Evolutionary conservation across 2,797 vertebrate species (phyloP), one percentile per base, ranked within the genome.

Genomic region (Notolabrus celidotus): DNA sequence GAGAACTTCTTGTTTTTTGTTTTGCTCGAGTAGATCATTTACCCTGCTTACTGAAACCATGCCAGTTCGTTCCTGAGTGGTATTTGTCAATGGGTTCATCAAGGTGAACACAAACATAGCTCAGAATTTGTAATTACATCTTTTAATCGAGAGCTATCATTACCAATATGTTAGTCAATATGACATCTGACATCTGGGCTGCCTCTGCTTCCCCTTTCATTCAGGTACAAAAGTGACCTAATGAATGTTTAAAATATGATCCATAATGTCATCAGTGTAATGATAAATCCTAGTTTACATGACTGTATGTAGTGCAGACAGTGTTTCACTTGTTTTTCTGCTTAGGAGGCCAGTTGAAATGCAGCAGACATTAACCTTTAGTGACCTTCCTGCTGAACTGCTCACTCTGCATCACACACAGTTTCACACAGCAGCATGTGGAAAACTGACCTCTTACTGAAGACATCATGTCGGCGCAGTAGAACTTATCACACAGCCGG

Each of bases 11-110:
- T 87, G 77, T 86, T 88, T 86, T 85, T 87, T 85, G 71, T 91
- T 89, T 86, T 86, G 77, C 55, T 33, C n/a, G 20, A 83, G 93
- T 95, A 70, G 80, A 95, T 95, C 79, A 94, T 95, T 95, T 90
- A 94, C 92, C 74, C 69, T 57, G 70, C 46, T 34, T 69, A 57
- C 70, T 78, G 82, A 70, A 62, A 67, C 69, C 8, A 15, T 77
- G 75, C 81, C 83, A 76, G 72, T 79, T 78, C 80, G 39, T 63
- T 81, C 49, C 46, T 78, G 71, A 77, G 71, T 85, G 71, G 43
- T 77, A 78, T 90, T 78, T 88, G 74, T 77, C 57, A 67, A 57
- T 27, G 39, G 31, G 71, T 83, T 79, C 70, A 74, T 77, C 22
- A 54, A 57, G 68, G 79, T 66, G 59, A 78, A 55, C 17, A 25